A percentile compares a stretch with the other conserved stretches of the same genome.
These are phyloP conservation scores for Selenia dentaria DNA, from an alignment of 2,888 invertebrate species.

Conservation along the genomic window DNA sequence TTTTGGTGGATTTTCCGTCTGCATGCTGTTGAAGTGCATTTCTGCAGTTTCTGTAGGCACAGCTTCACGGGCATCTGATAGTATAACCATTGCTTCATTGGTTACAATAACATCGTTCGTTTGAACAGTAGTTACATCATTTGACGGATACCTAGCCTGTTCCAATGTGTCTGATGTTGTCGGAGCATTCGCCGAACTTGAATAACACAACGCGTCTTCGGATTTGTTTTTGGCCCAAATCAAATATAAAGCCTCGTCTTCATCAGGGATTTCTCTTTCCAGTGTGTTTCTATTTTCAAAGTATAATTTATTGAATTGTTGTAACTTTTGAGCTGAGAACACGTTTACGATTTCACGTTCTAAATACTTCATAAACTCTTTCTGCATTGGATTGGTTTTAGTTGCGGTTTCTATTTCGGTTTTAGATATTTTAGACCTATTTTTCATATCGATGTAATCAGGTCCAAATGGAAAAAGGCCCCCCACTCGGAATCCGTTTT, in stretches of 20 bases:
- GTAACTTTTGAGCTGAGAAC: conserved; percentile 28
- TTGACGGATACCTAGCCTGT: too few species aligned
- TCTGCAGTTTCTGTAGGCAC: too few species aligned
- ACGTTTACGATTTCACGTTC: conserved; percentile 30
- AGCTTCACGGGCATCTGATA: too few species aligned
- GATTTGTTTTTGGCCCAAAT: conserved; percentile 33
- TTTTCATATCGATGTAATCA: conserved; percentile 32
- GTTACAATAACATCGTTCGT: too few species aligned
- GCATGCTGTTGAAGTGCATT: too few species aligned
- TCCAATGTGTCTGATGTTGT: neutral
- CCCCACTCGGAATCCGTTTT: conserved; percentile 36
- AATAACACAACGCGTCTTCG: neutral
- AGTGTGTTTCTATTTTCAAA: conserved; percentile 25
- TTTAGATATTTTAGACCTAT: too few species aligned
- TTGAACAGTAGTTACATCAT: too few species aligned
- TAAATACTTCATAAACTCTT: conserved; percentile 27
- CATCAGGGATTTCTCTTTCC: conserved; percentile 12
- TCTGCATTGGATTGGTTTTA: conserved; percentile 14
- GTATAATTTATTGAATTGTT: conserved; percentile 30
- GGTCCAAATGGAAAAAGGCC: conserved; percentile 39
- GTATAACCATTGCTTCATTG: too few species aligned
- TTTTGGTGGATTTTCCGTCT: too few species aligned
- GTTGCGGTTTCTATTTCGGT: too few species aligned
- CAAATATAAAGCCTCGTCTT: conserved; percentile 27
- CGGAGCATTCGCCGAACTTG: neutral